These are phyloP conservation scores for Digitonthophagus gazella DNA, from an alignment of 2,888 invertebrate species.

Conservation along the genomic window DNA sequence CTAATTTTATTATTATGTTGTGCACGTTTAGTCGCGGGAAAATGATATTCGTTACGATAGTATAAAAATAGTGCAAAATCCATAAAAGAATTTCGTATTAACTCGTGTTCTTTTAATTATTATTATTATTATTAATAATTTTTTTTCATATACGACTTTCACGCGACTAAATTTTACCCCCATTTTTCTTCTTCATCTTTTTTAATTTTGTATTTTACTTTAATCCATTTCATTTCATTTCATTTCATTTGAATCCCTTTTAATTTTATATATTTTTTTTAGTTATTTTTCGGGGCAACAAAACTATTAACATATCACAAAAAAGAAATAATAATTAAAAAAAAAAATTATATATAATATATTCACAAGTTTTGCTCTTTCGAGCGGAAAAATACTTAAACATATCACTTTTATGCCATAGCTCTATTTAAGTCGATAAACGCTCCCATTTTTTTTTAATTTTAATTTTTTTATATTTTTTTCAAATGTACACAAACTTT, in stretches of 20 bases:
- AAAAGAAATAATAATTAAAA: slow-evolving; percentile 43
- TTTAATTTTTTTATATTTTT: not conserved
- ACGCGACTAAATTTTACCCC: slow-evolving; percentile 25
- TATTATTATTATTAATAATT: not conserved
- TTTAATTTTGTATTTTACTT: slow-evolving; percentile 5
- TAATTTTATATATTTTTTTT: not conserved
- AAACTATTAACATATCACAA: slow-evolving; percentile 45
- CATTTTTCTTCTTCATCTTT: slow-evolving; percentile 11
- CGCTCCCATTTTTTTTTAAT: not conserved
- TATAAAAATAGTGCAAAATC: slow-evolving; percentile 25
- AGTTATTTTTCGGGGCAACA: not conserved
- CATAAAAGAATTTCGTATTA: slow-evolving; percentile 22
- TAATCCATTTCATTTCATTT: no score
- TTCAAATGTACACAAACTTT: not conserved
- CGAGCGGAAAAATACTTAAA: slow-evolving; percentile 49
- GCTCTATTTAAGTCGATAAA: no score
- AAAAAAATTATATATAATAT: slow-evolving; percentile 32
- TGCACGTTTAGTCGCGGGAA: slow-evolving; percentile 48
- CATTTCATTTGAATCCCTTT: no score
- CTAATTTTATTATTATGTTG: slow-evolving; percentile 43
- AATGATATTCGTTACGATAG: slow-evolving; percentile 38
- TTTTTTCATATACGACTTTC: slow-evolving; percentile 20
- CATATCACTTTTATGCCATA: slow-evolving; percentile 47
- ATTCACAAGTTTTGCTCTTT: slow-evolving; percentile 44
- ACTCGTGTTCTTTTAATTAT: slow-evolving; percentile 3